Percentiles rank a stretch among this genome's conserved stretches.
Conservation (phyloP, 1,140 invertebrate genomes). For the Camponotus floridanus region DNA sequence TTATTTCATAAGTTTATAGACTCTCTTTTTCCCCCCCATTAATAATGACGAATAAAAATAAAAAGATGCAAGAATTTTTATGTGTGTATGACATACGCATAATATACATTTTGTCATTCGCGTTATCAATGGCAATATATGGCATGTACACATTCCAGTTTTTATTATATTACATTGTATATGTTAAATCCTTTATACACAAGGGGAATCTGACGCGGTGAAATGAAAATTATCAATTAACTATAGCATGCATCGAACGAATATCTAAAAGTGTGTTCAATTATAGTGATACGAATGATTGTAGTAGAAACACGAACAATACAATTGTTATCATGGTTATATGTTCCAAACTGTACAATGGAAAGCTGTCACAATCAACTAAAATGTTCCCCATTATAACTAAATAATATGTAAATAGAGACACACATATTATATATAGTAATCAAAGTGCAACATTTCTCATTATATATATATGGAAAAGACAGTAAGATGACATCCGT, state of each 20-base stretch:
- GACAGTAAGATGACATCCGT: conserved; percentile 59
- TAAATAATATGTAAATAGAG: conserved; percentile 71
- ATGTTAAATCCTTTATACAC: conserved; percentile 40
- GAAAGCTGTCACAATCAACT: conserved; percentile 75
- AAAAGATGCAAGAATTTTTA: conserved; percentile 2
- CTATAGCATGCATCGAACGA: conserved; percentile 47
- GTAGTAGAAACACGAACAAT: conserved; percentile 27
- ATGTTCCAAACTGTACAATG: conserved; percentile 58
- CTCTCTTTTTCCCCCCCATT: background rate
- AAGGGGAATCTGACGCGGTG: background rate
- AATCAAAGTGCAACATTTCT: conserved; percentile 54
- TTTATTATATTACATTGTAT: conserved; percentile 25
- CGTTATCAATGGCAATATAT: conserved; percentile 33
- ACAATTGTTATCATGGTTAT: conserved; percentile 60
- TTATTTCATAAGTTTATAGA: conserved; percentile 46
- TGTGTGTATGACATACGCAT: background rate
- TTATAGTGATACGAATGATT: conserved; percentile 53
- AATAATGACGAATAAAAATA: conserved; percentile 24
- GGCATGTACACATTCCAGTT: conserved; percentile 55
- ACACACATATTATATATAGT: conserved; percentile 64
- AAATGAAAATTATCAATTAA: conserved; percentile 39
- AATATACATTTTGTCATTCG: conserved; percentile 38
- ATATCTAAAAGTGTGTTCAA: conserved; percentile 63
- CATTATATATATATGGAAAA: conserved; percentile 33
- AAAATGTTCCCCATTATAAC: conserved; percentile 60